Evolutionary conservation across 2,797 vertebrate genomes (phyloP).

Genomic region (Taeniopygia guttata): DNA sequence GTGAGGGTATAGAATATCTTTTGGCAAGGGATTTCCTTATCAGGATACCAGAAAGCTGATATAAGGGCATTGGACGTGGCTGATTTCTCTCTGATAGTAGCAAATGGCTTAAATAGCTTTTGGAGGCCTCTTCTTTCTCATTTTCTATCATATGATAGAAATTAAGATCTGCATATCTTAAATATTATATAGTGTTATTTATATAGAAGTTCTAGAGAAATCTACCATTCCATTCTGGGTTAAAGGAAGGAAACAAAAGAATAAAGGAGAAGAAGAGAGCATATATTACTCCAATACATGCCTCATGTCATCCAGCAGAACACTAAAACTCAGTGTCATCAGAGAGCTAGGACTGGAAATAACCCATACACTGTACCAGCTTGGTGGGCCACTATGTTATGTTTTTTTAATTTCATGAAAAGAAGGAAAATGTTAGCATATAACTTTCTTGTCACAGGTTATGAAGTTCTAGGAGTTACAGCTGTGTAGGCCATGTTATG

Average conservation of each 20-base stretch:
- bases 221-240: neutral
- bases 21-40: neutral
- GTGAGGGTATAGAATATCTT: rapidly evolving
- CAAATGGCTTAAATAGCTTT: neutral
- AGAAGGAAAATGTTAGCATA: neutral
- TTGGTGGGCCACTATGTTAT: neutral
- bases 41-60: neutral
- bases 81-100: neutral
- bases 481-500: neutral
- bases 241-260: neutral
- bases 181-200: rapidly evolving
- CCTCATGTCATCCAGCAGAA: neutral
- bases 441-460: neutral
- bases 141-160: neutral
- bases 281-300: neutral
- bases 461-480: neutral
- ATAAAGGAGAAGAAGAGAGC: neutral
- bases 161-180: neutral
- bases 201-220: neutral
- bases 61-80: neutral
- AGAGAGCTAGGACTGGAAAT: neutral
- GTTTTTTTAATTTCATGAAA: neutral
- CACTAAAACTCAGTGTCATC: neutral
- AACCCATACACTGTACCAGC: neutral
- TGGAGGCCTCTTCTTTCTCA: neutral